Base-by-base conservation (phyloP, 2,888 invertebrate species). In the Pachliopta kotzebuea region DNA sequence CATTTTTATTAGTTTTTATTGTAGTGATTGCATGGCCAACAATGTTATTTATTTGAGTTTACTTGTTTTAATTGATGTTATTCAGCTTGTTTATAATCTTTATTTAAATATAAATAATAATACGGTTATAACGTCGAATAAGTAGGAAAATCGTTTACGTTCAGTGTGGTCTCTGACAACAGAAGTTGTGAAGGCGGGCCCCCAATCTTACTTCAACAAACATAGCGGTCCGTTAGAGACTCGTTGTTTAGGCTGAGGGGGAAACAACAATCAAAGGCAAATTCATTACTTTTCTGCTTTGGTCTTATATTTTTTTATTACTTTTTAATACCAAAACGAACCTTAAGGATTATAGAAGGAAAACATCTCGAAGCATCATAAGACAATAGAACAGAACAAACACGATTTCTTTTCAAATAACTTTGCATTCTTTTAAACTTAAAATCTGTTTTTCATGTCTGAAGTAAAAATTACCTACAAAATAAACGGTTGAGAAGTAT, bases 121-220 rank as follows among this genome's bases (percentile, higher is more conserved):
- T 45, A 45, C n/a, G 45, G 77, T 72, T 77, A 78, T 78, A 72
- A 77, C 69, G 70, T 66, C 73, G 71, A 74, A 78, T 75, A 79
- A 81, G 79, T 75, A 80, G 83, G 81, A 78, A 83, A 80, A 80
- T 74, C 79, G 83, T 85, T 86, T 85, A 86, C 82, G 81, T 81
- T 77, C 79, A 80, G 77, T 85, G 85, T 87, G 86, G 79, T 76
- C 81, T 72, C 61, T 76, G 83, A 76, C 82, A 84, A 86, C 79
- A 85, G 72, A 71, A 70, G 76, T 73, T 69, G 72, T 69, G 73
- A 71, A 73, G 68, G 77, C 71, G 74, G 76, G 72, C 73, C 26
- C 75, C n/a, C 81, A 79, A 84, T 84, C 83, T 84, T 79, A 79
- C 74, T 76, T 76, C 70, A 66, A 78, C 76, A 85, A 86, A 86